Evolutionary conservation across 2,113 vertebrate genomes (phyloP).

Genomic region (Prietella phreatophila): DNA sequence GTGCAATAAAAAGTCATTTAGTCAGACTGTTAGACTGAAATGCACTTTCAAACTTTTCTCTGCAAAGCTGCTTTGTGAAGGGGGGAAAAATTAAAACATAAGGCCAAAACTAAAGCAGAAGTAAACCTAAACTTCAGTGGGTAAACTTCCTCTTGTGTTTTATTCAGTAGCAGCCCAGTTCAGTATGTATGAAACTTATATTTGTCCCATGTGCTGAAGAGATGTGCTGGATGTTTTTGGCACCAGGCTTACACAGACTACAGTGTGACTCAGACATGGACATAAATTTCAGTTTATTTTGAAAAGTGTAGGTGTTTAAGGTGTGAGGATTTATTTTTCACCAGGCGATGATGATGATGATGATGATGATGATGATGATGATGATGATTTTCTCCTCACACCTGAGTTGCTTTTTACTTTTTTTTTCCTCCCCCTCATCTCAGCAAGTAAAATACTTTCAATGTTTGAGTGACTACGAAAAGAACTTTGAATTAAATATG

Average conservation of each 20-base stretch:
- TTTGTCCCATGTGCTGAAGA: conserved; percentile 7
- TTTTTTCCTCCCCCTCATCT: neutral
- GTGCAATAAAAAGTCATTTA: neutral
- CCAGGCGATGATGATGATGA: conserved; percentile 11
- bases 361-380: no score
- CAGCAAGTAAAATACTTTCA: conserved; percentile 29
- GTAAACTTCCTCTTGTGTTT: neutral
- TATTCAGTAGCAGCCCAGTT: neutral
- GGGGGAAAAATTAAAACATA: neutral
- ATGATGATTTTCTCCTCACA: conserved; percentile 37
- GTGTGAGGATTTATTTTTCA: conserved; percentile 15
- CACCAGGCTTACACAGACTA: conserved; percentile 23
- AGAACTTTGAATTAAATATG: conserved; percentile 43
- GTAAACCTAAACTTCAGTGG: neutral
- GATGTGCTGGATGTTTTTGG: conserved; percentile 24
- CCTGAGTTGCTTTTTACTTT: conserved; percentile 7
- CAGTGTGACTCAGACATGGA: conserved; percentile 33
- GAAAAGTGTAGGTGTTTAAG: conserved; percentile 33
- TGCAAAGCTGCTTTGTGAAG: neutral
- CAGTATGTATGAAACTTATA: neutral
- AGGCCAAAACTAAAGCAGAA: neutral
- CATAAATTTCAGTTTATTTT: conserved; percentile 32
- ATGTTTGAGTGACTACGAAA: conserved; percentile 24
- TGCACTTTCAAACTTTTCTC: neutral
- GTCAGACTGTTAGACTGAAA: neutral